phyloP scores from a whole-genome alignment of 2,888 invertebrate genomes.

The Pogonocherus hispidulus region DNA sequence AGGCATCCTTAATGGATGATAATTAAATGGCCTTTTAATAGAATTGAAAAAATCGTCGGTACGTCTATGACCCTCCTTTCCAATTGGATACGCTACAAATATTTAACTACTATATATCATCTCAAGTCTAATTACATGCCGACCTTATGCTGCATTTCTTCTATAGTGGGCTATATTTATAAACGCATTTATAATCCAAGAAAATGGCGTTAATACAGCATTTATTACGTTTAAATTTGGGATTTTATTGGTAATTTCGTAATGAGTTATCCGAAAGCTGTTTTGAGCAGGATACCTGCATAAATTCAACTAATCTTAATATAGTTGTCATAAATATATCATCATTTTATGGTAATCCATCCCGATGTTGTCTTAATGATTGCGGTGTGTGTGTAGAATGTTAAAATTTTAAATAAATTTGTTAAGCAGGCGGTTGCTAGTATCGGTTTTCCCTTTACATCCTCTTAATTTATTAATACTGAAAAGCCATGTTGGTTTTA shows the following conservation, averaged over 20 bases:
- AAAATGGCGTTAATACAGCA: constrained; percentile 17
- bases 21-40: too few relatives aligned
- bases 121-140: constrained; percentile 11
- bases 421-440: constrained; percentile 7
- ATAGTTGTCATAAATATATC: constrained; percentile 18
- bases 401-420: constrained; percentile 7
- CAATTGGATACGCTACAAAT: constrained; percentile 2
- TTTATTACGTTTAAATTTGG: constrained; percentile 25
- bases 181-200: constrained; percentile 21
- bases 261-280: constrained; percentile 16
- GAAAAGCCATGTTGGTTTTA: background rate
- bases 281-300: constrained; percentile 20
- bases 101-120: constrained; percentile 9
- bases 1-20: too few relatives aligned
- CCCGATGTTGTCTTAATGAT: constrained; percentile 13
- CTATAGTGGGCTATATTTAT: constrained; percentile 8
- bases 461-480: background rate
- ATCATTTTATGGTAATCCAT: constrained; percentile 18
- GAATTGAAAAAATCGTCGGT: too few relatives aligned
- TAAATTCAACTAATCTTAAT: constrained; percentile 7
- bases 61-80: constrained; percentile 3
- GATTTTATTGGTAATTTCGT: constrained; percentile 17
- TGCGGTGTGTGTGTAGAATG: background rate
- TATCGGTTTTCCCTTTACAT: constrained; percentile 1
- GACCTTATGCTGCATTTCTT: constrained; percentile 16